Base-by-base conservation (phyloP, 2,888 invertebrate species). In the Crematogaster levior region DNA sequence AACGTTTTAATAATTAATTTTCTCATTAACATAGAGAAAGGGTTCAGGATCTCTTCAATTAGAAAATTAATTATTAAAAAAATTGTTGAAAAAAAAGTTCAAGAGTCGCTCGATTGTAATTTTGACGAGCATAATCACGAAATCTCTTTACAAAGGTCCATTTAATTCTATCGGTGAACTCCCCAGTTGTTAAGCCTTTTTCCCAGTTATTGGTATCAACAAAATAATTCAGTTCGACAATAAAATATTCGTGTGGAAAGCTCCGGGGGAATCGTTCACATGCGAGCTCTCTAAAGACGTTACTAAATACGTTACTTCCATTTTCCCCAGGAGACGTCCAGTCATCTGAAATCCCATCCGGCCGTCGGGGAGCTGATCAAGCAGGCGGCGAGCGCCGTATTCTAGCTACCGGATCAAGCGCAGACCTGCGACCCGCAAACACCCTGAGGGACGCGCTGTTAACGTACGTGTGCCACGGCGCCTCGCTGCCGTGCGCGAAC, bases 401-500 rank as follows among this genome's bases (percentile, higher is more conserved):
- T 96, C 93, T 97, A 96, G 92, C 96, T 96, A 58, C 95, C 96
- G 87, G 95, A 96, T 90, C 96, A 96, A 84, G 95, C 93, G n/a
- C 93, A 95, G 48, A 93, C 95, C 2, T 95, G 95, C 0, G 97
- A 97, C 93, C 97, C 98, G n/a, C n/a, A 0, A 96, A 96, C 82
- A 95, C 96, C 0, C 95, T 98, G 0, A 95, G 97, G 84, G 99
- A 99, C 93, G 97, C 98, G 0, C 94, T 98, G 9, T 95, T 98
- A 58, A 97, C 97, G 0, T 97, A 98, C 92, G 96, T 97, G 82
- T 99, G 99, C 91, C 99, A 99, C 92, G 97, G 97, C 73, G 96
- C 97, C 0, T 96, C 96, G 0, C 93, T 98, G 60, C 98, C 98
- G 0, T 98, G 98, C 92, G 95, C 96, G 1, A 95, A 95, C 27